Evolutionary conservation across 37 sponge, comb jelly and placozoan species (phyloP), one percentile per base, ranked within the genome.

Genomic region (Ianthella basta): DNA sequence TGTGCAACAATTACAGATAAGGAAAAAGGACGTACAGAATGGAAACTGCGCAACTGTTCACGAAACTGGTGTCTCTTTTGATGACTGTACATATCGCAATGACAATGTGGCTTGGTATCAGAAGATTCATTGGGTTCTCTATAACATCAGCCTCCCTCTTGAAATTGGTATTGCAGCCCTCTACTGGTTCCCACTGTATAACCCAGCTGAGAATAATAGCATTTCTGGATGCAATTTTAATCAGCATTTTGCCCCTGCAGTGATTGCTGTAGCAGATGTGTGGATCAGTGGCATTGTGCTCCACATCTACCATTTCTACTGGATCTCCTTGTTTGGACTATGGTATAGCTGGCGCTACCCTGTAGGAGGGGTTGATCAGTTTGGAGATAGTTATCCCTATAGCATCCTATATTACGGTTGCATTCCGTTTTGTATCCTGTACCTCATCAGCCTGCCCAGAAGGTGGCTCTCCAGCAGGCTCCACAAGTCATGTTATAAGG

Each of bases 341-440:
- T 59, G 34, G 24, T 91, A 91, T 33, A 36, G 32, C 0, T 68
- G 80, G 15, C 80, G 87, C 77, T 87, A 61, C 74, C 77, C 55
- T 60, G 69, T 60, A 23, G 80, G 84, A 44, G 91, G 91, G 0
- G 60, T 82, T n/a, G 84, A 77, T 40, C 40, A 14, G 27, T 21
- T 56, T 35, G 87, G 69, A 19, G 55, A 85, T 0, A 69, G 65
- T 23, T 83, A 75, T 60, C 85, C 85, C 53, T 91, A 91, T 72
- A 79, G 81, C 0, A 30, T 85, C n/a, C 75, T 91, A 0, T 80
- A 87, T 79, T 87, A 81, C 50, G 66, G 40, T 0, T 55, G 27
- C 14, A 61, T 80, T 2, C 92, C 88, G 30, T 86, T 87, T 57
- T 15, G 84, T 37, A 29, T 91, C 60, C 69, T 83, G 68, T 90